These are phyloP conservation scores for Euglossa dilemma DNA, from an alignment of 1,140 invertebrate species.

Conservation along the genomic window DNA sequence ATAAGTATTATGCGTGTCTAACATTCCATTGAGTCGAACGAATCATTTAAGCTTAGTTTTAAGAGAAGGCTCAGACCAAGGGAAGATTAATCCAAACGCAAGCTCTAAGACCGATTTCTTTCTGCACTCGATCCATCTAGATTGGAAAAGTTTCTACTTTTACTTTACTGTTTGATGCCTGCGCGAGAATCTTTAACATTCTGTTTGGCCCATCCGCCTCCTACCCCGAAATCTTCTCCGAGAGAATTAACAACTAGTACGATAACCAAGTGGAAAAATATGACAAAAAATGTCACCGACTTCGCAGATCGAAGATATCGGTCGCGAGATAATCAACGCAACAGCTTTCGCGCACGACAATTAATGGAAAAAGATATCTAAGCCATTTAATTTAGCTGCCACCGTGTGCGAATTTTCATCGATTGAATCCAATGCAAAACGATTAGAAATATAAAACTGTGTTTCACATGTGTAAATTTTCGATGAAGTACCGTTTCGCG, in stretches of 20 bases:
- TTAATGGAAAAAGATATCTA: too few relatives aligned
- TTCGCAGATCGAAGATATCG: neutral
- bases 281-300: neutral
- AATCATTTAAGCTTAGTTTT: slow-evolving; percentile 54
- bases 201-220: neutral
- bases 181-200: slow-evolving; percentile 46
- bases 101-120: slow-evolving; percentile 70
- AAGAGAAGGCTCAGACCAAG: slow-evolving; percentile 32
- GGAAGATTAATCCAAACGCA: slow-evolving; percentile 68
- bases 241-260: neutral
- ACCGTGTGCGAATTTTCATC: too few relatives aligned
- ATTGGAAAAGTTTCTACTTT: slow-evolving; percentile 77
- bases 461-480: too few relatives aligned
- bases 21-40: slow-evolving; percentile 33
- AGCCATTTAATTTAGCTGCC: too few relatives aligned
- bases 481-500: too few relatives aligned
- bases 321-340: too few relatives aligned
- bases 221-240: neutral
- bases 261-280: neutral
- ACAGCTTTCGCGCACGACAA: too few relatives aligned
- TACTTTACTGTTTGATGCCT: slow-evolving; percentile 54
- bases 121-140: slow-evolving; percentile 69
- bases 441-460: too few relatives aligned
- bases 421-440: too few relatives aligned
- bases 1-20: slow-evolving; percentile 3